Percentiles rank a stretch among this genome's conserved stretches.
These are phyloP conservation scores for Dryomyza anilis DNA, from an alignment of 2,888 invertebrate genomes.

Conservation along the genomic window DNA sequence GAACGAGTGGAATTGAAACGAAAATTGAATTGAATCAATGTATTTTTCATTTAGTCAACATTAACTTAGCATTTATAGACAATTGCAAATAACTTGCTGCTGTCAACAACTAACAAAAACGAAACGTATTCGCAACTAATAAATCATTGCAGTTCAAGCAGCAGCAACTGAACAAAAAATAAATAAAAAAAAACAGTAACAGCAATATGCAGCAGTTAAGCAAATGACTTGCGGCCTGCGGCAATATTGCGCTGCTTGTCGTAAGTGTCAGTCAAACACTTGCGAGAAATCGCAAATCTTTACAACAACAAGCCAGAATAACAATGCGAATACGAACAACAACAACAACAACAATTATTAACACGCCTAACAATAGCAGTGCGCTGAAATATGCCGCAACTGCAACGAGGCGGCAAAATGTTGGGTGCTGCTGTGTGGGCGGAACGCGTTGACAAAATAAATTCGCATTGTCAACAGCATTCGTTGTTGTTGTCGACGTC, in stretches of 20 bases:
- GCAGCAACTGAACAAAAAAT: no score
- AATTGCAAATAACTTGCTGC: no score
- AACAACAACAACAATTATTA: constrained; percentile 14
- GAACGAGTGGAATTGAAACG: no score
- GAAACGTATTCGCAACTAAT: no score
- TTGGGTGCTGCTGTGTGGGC: background rate
- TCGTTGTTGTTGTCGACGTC: background rate
- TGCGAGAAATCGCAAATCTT: constrained; percentile 16
- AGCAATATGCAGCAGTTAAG: no score
- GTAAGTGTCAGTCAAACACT: constrained; percentile 22
- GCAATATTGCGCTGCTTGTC: constrained; percentile 20
- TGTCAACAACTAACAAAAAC: no score
- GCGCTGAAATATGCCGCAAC: background rate
- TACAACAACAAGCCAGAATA: background rate
- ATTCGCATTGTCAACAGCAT: constrained; percentile 20
- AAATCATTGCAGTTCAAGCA: no score
- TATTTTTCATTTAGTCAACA: no score
- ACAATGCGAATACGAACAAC: constrained; percentile 3
- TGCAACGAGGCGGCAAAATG: background rate
- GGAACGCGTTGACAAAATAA: constrained; percentile 6
- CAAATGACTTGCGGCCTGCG: no score
- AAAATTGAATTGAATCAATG: no score
- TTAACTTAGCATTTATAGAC: no score
- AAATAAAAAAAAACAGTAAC: no score
- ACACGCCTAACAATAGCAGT: constrained; percentile 24